These are phyloP conservation scores for Leptoclinus maculatus DNA, from an alignment of 2,797 vertebrate species.

Conservation along the genomic window DNA sequence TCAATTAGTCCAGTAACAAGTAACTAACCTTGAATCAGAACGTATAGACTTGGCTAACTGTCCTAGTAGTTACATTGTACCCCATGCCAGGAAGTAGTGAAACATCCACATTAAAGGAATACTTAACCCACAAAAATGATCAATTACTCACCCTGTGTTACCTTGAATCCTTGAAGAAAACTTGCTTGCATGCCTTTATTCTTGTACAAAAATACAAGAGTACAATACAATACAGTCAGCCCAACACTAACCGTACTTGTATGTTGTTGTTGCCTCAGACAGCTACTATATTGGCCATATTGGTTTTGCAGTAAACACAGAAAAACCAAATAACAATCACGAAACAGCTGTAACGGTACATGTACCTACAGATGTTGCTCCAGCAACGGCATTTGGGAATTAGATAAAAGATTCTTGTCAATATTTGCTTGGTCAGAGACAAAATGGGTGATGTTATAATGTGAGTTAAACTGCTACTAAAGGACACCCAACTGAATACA, in stretches of 20 bases:
- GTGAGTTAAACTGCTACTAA: neutral
- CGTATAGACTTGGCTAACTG: neutral
- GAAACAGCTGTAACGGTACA: neutral
- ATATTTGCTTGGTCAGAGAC: neutral
- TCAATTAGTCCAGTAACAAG: neutral
- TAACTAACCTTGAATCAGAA: neutral
- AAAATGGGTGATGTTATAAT: neutral
- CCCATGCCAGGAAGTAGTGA: neutral
- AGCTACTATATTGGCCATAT: neutral
- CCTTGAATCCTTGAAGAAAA: no score
- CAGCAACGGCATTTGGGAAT: neutral
- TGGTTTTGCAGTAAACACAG: neutral
- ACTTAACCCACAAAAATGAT: no score
- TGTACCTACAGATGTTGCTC: neutral
- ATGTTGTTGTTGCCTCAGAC: neutral
- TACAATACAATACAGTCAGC: neutral
- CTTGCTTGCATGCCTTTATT: no score
- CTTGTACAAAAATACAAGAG: neutral
- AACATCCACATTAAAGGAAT: neutral
- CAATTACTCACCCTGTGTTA: no score
- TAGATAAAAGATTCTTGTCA: neutral
- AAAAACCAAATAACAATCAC: neutral
- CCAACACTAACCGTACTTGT: neutral
- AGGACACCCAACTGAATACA: neutral
- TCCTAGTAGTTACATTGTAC: neutral